Evolutionary conservation across 35 echinoderm and acorn worm species (phyloP), one percentile per base, ranked within the genome.

Genomic region (Eucidaris tribuloides): DNA sequence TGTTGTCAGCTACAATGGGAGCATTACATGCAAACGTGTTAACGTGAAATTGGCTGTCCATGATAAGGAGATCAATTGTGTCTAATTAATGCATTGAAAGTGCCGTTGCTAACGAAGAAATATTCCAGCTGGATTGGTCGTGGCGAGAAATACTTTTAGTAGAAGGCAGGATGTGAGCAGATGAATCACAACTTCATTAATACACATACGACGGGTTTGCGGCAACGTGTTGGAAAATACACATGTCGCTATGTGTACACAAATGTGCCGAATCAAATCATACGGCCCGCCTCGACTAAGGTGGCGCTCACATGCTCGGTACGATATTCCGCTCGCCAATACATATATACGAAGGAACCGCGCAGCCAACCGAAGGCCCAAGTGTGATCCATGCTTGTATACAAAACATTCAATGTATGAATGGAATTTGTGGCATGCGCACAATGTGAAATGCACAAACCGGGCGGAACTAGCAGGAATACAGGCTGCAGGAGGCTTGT

Each of bases 351-450:
- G 41, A 1, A 17, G 30, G 68, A 2, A 32, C 44, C 44, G 40
- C 68, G 68, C 41, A 74, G n/a, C 20, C 68, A 0, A 14, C 28
- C 44, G 68, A 74, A n/a, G 35, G 24, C 27, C 33, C 25, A 22
- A 11, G 28, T 20, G 68, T 22, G 68, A 74, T 42, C 24, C 41
- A 25, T 22, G 68, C 29, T 74, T 74, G 68, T 74, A 74, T 44
- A 74, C 68, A 74, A 74, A 74, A 74, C 68, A 74, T 17, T 27
- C 68, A 35, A 44, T 74, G 35, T 74, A 74, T 74, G 68, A 74
- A 74, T 74, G 68, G 68, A 74, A 74, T 74, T 74, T 74, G 68
- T 44, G 68, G 68, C 68, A 74, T 74, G 68, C 68, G 44, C 37
- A 74, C 68, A 74, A 74, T 74, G 68, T 74, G 35, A 74, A 44